These are phyloP conservation scores for Sebastes schlegelii DNA, from an alignment of 2,113 vertebrate genomes.

Conservation along the genomic window DNA sequence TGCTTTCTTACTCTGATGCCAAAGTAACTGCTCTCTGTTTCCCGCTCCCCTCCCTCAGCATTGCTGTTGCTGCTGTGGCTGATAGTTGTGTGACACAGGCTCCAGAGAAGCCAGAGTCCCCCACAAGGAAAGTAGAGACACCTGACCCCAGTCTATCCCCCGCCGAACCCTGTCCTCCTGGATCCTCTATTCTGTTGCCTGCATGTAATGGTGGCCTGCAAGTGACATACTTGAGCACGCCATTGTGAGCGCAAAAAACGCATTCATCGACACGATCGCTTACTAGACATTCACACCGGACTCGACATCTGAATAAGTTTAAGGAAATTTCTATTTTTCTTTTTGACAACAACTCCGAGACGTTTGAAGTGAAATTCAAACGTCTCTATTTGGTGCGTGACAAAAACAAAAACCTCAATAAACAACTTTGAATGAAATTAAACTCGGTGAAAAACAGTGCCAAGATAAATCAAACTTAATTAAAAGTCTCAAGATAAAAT, in stretches of 20 bases:
- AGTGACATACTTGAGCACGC: slow-evolving; percentile 82
- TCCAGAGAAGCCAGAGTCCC: slow-evolving; percentile 85
- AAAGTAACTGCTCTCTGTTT: slow-evolving; percentile 81
- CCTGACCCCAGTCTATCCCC: slow-evolving; percentile 76
- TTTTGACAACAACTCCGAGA: slow-evolving; percentile 30
- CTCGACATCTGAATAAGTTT: slow-evolving; percentile 9
- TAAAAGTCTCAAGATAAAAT: slow-evolving; percentile 55
- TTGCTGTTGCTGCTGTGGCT: slow-evolving; percentile 83
- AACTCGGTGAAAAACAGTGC: slow-evolving; percentile 32
- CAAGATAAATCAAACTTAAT: slow-evolving; percentile 54
- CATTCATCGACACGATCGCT: neutral
- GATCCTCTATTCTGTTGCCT: slow-evolving; percentile 81
- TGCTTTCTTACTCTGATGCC: slow-evolving; percentile 70
- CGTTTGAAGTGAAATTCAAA: slow-evolving; percentile 35
- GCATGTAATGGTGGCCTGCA: slow-evolving; percentile 82
- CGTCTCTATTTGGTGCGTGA: slow-evolving; percentile 22
- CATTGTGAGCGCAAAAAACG: slow-evolving; percentile 68
- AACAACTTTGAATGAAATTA: slow-evolving; percentile 44
- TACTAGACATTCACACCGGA: slow-evolving; percentile 27
- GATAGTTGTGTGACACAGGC: slow-evolving; percentile 86
- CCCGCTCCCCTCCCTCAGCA: slow-evolving; percentile 82
- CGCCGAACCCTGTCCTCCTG: slow-evolving; percentile 71
- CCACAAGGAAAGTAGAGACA: slow-evolving; percentile 86
- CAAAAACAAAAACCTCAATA: slow-evolving; percentile 20
- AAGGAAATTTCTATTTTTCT: neutral